These are phyloP conservation scores for Apostichopus japonicus DNA, from an alignment of 35 echinoderm and acorn worm species.

Conservation along the genomic window DNA sequence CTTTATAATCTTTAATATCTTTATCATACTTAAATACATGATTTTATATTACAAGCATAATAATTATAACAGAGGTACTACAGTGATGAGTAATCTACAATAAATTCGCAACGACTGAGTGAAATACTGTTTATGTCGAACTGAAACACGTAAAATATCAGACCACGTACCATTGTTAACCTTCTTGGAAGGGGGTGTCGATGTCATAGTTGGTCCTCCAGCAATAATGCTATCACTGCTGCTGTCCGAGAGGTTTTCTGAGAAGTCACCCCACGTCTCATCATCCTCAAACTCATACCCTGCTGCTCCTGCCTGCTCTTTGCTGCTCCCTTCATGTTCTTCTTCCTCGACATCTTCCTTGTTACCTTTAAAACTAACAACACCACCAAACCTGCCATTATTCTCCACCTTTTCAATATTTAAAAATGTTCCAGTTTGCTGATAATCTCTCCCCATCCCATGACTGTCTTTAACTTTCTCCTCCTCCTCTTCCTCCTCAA, in stretches of 20 bases:
- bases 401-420: neutral
- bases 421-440: neutral
- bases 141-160: no score
- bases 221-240: constrained; percentile 84
- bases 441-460: neutral
- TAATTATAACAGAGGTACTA: no score
- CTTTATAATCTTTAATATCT: no score
- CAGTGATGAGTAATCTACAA: no score
- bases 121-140: no score
- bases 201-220: constrained; percentile 58
- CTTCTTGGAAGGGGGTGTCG: constrained; percentile 52
- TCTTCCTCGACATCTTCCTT: constrained; percentile 20
- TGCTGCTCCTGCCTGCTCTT: constrained; percentile 32
- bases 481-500: neutral
- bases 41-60: no score
- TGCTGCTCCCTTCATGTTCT: constrained; percentile 23
- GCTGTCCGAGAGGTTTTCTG: constrained; percentile 66
- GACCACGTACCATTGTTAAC: no score
- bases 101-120: no score
- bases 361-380: neutral
- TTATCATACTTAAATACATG: no score
- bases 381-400: neutral
- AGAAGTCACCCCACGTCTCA: constrained; percentile 98
- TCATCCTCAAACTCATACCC: constrained; percentile 94
- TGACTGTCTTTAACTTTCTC: neutral